A percentile compares a stretch with the other conserved stretches of the same genome.
Conservation (phyloP, 2,888 invertebrate species). For the Biston stratarius region DNA sequence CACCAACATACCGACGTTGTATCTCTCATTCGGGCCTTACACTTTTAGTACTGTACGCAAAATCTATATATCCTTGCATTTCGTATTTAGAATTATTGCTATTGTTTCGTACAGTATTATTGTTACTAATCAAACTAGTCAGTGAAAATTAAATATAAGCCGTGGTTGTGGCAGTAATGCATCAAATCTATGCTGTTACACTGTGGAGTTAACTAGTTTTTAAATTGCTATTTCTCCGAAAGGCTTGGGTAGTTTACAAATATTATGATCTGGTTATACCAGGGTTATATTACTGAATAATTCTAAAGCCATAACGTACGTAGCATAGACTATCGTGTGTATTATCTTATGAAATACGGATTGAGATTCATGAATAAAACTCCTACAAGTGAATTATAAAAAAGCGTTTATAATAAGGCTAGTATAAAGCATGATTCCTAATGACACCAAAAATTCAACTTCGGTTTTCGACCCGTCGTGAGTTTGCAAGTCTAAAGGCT, state of each 20-base stretch:
- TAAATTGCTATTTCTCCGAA: too few species aligned
- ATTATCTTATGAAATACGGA: constrained; percentile 3
- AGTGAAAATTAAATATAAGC: not conserved
- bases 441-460: constrained; percentile 3
- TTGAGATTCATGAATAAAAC: constrained; percentile 6
- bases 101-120: not conserved
- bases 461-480: not conserved
- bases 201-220: too few species aligned
- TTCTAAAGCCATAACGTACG: not conserved
- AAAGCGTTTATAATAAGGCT: constrained; percentile 12
- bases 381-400: constrained; percentile 13
- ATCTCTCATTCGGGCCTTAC: not conserved
- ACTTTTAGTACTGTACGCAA: not conserved
- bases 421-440: constrained; percentile 26
- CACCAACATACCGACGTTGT: not conserved
- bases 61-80: not conserved
- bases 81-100: not conserved
- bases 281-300: not conserved
- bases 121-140: not conserved
- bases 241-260: not conserved
- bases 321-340: not conserved
- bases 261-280: not conserved
- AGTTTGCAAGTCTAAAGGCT: constrained; percentile 67
- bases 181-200: too few species aligned
- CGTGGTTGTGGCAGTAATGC: not conserved